Evolutionary conservation across 1,140 invertebrate genomes (phyloP).

Genomic region (Ptiloglossa arizonensis): DNA sequence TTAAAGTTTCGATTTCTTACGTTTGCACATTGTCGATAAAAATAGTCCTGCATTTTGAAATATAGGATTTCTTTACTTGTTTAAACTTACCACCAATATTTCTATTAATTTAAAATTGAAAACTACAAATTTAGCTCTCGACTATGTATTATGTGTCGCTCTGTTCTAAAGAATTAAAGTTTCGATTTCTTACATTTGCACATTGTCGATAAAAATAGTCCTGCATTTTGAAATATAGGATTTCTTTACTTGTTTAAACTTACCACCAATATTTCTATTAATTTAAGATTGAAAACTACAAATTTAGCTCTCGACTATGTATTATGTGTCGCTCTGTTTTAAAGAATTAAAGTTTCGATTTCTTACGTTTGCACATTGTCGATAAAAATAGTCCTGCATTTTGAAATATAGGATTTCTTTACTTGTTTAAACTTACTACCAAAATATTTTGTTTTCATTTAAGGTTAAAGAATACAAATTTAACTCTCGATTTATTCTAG

Average conservation of each 20-base stretch:
- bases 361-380: background rate
- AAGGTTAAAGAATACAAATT: no score
- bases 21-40: no score
- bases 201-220: no score
- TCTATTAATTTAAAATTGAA: no score
- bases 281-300: no score
- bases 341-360: conserved; percentile 40
- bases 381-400: background rate
- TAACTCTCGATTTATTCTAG: no score
- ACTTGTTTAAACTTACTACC: no score
- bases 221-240: background rate
- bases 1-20: conserved; percentile 38
- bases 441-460: background rate
- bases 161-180: conserved; percentile 32
- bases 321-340: conserved; percentile 36
- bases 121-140: no score
- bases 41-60: background rate
- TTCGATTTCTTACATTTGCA: conserved; percentile 3
- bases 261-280: background rate
- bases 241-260: background rate
- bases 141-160: conserved; percentile 51
- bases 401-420: background rate
- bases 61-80: background rate
- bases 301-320: no score
- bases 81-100: no score